Percentiles rank a stretch among this genome's conserved stretches.
Conservation (phyloP, 2,113 vertebrate species). For the Polyodon spathula region DNA sequence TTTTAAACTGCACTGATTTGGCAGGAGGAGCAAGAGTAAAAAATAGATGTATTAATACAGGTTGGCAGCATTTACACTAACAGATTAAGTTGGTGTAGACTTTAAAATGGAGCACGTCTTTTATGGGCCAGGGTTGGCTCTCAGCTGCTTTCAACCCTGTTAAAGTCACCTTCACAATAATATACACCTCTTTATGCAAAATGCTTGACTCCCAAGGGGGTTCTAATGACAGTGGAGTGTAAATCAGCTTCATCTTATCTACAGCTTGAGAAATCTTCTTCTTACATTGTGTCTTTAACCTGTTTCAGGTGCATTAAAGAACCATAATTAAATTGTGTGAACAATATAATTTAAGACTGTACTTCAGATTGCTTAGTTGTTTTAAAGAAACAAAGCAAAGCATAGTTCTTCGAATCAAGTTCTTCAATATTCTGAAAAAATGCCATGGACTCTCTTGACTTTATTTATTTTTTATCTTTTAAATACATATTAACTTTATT, state of each 20-base stretch:
- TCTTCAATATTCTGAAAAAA: no score
- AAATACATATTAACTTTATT: no score
- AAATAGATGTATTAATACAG: slow-evolving; percentile 59
- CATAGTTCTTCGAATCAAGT: no score
- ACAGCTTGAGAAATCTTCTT: slow-evolving; percentile 39
- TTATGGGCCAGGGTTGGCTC: slow-evolving; percentile 50
- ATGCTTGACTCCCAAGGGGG: slow-evolving; percentile 44
- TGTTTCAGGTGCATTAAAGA: slow-evolving; percentile 33
- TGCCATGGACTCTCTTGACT: no score
- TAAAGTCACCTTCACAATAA: slow-evolving; percentile 69
- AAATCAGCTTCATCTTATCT: slow-evolving; percentile 50
- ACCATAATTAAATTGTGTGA: slow-evolving; percentile 44
- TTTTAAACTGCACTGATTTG: slow-evolving; percentile 39
- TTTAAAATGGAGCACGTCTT: slow-evolving; percentile 43
- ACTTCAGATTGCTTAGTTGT: no score
- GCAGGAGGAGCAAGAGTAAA: slow-evolving; percentile 45
- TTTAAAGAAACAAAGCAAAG: no score
- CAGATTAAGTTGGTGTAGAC: slow-evolving; percentile 51
- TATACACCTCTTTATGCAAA: slow-evolving; percentile 53
- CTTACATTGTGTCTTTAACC: slow-evolving; percentile 31
- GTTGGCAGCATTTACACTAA: slow-evolving; percentile 60
- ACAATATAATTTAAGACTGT: slow-evolving; percentile 33
- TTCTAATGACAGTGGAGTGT: slow-evolving; percentile 43
- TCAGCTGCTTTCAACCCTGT: slow-evolving; percentile 53
- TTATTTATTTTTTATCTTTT: no score